A percentile compares a stretch with the other conserved stretches of the same genome.
Evolutionary conservation across 2,797 vertebrate species (phyloP).

Genomic region (Eurystomus glaucurus): DNA sequence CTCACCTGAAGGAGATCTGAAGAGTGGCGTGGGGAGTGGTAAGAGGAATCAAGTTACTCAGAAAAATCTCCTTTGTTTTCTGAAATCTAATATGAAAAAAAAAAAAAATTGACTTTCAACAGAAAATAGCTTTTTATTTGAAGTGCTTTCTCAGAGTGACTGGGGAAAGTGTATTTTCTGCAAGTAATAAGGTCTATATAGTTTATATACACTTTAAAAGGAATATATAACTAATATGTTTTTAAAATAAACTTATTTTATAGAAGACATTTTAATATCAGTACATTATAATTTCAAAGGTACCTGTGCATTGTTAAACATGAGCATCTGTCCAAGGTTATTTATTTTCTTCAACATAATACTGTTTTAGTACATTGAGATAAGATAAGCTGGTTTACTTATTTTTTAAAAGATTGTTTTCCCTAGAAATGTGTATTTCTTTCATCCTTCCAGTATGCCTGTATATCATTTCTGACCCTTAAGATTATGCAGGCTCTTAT

Average conservation of each 20-base stretch:
- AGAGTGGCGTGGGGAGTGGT: fast-evolving
- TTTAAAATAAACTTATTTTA: background rate
- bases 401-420: background rate
- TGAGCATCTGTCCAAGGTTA: background rate
- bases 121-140: background rate
- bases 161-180: background rate
- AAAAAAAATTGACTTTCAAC: background rate
- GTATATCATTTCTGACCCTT: background rate
- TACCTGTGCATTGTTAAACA: background rate
- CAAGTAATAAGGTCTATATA: background rate
- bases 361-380: background rate
- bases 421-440: background rate
- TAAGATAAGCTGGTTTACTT: background rate
- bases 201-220: background rate
- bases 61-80: background rate
- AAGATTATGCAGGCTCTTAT: background rate
- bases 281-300: background rate
- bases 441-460: background rate
- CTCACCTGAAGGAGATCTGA: background rate
- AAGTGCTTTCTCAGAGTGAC: background rate
- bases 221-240: background rate
- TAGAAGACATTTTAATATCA: background rate
- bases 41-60: background rate
- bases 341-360: background rate
- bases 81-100: background rate